Conservation (phyloP, 2,113 vertebrate genomes). For the Callaeas wilsoni region DNA sequence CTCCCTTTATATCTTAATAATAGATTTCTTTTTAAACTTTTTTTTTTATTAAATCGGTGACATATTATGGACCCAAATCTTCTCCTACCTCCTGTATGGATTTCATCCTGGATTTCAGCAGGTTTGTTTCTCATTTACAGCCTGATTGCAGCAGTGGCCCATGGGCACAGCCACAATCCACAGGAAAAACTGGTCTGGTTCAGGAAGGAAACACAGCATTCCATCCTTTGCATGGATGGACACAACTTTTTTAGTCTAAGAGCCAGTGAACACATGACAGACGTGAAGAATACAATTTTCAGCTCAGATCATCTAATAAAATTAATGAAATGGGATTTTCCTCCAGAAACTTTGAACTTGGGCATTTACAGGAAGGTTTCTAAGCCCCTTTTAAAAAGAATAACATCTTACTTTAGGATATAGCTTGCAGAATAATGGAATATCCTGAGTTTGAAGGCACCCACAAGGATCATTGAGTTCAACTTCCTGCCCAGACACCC, state of each 20-base stretch:
- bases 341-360: neutral
- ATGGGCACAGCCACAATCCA: neutral
- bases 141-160: neutral
- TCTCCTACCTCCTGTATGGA: neutral
- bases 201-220: neutral
- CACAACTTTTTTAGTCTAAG: neutral
- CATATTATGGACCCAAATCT: neutral
- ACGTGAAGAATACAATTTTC: neutral
- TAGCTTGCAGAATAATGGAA: neutral
- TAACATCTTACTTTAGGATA: neutral
- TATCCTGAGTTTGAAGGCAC: neutral
- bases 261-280: neutral
- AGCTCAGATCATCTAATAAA: neutral
- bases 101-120: neutral
- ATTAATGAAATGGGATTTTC: neutral
- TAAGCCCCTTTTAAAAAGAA: neutral
- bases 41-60: neutral
- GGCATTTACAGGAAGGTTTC: neutral
- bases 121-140: neutral
- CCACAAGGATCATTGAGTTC: neutral
- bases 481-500: neutral
- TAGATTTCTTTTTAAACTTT: neutral
- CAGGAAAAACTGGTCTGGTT: neutral
- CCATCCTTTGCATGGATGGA: neutral
- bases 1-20: constrained; percentile 4